Evolutionary conservation across 2,113 vertebrate genomes (phyloP).

Genomic region (Talpa occidentalis): DNA sequence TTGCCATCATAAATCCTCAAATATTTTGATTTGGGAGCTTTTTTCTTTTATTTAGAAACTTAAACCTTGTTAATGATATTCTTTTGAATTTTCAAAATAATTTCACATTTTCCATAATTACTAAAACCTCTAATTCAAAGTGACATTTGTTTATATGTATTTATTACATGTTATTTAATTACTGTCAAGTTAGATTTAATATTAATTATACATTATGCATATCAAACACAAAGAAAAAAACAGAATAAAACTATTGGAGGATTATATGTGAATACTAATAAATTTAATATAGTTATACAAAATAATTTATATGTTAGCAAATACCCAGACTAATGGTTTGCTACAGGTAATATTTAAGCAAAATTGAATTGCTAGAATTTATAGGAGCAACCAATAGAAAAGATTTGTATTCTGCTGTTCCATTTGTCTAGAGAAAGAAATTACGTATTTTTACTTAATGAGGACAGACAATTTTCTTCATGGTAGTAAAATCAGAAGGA

Average conservation of each 20-base stretch:
- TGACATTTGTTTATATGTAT: background rate
- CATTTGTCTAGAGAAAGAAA: background rate
- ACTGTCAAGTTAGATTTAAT: background rate
- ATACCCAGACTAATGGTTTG: background rate
- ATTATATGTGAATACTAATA: background rate
- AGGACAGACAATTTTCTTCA: background rate
- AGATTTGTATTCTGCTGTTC: background rate
- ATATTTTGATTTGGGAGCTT: background rate
- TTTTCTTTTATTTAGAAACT: background rate
- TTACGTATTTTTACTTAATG: background rate
- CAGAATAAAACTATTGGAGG: background rate
- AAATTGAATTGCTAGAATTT: background rate
- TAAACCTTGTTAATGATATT: background rate
- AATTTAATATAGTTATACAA: background rate
- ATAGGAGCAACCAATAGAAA: background rate
- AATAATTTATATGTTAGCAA: too few relatives aligned
- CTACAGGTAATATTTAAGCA: background rate
- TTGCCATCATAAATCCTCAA: background rate
- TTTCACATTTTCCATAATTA: background rate
- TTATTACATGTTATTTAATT: background rate
- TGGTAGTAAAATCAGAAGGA: background rate
- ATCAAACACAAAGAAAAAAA: background rate
- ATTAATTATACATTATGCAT: background rate
- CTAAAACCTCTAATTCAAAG: background rate
- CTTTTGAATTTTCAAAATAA: background rate